Conservation (phyloP, 2,113 vertebrate genomes). For the Vicugna pacos region DNA sequence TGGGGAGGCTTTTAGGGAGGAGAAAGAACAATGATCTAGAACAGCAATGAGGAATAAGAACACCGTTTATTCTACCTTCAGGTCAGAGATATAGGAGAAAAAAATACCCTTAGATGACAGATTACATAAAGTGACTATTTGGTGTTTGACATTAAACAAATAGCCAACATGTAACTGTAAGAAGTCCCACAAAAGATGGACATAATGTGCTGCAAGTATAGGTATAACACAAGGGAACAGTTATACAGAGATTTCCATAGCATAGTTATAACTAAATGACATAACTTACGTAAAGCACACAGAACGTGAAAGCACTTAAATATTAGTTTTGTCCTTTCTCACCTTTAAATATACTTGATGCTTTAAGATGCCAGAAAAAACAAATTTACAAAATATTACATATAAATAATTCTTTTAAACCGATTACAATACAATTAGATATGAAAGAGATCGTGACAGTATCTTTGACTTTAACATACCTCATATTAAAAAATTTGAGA, state of each 20-base stretch:
- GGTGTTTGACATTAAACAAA: conserved; percentile 34
- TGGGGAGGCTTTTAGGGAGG: neutral
- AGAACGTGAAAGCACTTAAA: neutral
- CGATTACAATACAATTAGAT: neutral
- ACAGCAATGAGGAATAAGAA: neutral
- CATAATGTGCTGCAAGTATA: neutral
- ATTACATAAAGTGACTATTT: conserved; percentile 1
- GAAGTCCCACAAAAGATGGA: conserved; percentile 22
- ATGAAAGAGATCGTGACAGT: neutral
- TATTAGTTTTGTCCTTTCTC: neutral
- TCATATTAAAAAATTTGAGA: neutral
- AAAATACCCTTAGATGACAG: neutral
- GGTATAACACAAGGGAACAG: neutral
- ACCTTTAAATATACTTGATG: neutral
- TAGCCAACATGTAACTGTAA: conserved; percentile 3
- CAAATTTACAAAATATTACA: neutral
- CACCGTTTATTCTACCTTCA: neutral
- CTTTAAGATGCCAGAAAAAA: conserved; percentile 7
- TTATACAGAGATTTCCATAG: neutral
- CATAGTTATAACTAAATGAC: neutral
- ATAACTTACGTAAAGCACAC: neutral
- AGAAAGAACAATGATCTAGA: neutral
- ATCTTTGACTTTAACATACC: neutral
- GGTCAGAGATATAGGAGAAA: neutral
- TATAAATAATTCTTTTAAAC: conserved; percentile 43